phyloP scores from a whole-genome alignment of 1,140 invertebrate genomes.

The Harlomillsia oculata region DNA sequence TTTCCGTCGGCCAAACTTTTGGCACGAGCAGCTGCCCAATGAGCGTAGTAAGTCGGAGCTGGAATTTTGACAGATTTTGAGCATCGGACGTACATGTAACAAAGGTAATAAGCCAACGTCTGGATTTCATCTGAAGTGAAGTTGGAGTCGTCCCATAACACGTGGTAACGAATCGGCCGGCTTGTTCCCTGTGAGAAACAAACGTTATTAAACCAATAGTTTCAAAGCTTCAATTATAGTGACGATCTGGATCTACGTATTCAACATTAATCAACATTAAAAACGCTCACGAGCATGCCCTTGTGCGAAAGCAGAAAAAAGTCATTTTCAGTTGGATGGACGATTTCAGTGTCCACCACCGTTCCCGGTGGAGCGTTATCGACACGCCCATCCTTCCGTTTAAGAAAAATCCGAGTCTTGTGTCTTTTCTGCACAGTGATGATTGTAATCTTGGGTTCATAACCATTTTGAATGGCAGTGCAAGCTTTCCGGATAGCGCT shows the following conservation, averaged over 20 bases:
- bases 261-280: background rate
- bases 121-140: constrained; percentile 43
- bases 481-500: constrained; percentile 58
- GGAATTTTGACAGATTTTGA: constrained; percentile 46
- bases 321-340: constrained; percentile 42
- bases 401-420: constrained; percentile 47
- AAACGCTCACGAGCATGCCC: constrained; percentile 42
- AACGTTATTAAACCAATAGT: too few relatives aligned
- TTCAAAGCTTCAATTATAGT: too few relatives aligned
- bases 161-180: constrained; percentile 44
- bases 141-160: constrained; percentile 44
- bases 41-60: constrained; percentile 48
- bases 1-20: constrained; percentile 13
- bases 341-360: constrained; percentile 43
- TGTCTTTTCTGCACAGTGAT: constrained; percentile 47
- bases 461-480: constrained; percentile 47
- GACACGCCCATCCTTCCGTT: constrained; percentile 49
- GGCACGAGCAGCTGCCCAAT: constrained; percentile 45
- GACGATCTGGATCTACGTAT: too few relatives aligned
- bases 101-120: constrained; percentile 44
- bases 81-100: constrained; percentile 46
- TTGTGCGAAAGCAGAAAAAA: constrained; percentile 45
- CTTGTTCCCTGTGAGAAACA: constrained; percentile 46
- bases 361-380: constrained; percentile 46
- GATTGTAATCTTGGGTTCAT: constrained; percentile 45